phyloP scores from a whole-genome alignment of 2,797 vertebrate species.

The Eremophila alpestris region DNA sequence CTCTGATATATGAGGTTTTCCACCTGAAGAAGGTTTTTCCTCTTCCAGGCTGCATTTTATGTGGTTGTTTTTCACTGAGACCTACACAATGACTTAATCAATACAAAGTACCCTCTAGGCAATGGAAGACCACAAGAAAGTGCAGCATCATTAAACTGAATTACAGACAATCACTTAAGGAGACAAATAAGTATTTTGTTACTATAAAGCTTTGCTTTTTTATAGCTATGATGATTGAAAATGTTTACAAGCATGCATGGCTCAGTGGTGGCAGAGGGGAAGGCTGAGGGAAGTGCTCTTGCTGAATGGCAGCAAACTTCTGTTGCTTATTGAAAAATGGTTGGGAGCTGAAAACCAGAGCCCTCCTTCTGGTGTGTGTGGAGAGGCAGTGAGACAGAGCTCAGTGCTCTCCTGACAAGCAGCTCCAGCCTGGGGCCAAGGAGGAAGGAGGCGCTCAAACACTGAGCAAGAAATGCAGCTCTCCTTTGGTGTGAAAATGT shows the following conservation, averaged over 20 bases:
- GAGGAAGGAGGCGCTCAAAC: not conserved
- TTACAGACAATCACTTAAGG: constrained; percentile 76
- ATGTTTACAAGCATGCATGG: constrained; percentile 57
- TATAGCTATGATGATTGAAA: constrained; percentile 68
- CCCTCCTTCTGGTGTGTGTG: not conserved
- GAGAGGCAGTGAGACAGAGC: not conserved
- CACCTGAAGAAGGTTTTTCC: constrained; percentile 63
- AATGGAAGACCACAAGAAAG: constrained; percentile 70
- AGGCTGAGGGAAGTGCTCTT: not conserved
- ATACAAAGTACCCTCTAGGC: constrained; percentile 73
- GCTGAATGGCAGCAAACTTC: not conserved
- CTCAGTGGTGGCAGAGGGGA: not conserved
- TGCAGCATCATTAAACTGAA: constrained; percentile 79
- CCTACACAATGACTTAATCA: constrained; percentile 77
- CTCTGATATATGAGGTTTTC: constrained; percentile 54
- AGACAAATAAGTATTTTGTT: constrained; percentile 79
- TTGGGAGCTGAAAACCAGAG: not conserved
- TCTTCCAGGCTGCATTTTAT: constrained; percentile 69
- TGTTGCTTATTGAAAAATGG: not conserved
- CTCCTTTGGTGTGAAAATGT: not conserved
- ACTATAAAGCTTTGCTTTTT: constrained; percentile 67
- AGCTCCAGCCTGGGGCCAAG: not conserved
- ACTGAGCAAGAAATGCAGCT: not conserved
- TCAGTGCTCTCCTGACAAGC: not conserved
- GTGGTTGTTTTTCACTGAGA: constrained; percentile 70